Evolutionary conservation across 2,797 vertebrate genomes (phyloP).

Genomic region (Prionace glauca): DNA sequence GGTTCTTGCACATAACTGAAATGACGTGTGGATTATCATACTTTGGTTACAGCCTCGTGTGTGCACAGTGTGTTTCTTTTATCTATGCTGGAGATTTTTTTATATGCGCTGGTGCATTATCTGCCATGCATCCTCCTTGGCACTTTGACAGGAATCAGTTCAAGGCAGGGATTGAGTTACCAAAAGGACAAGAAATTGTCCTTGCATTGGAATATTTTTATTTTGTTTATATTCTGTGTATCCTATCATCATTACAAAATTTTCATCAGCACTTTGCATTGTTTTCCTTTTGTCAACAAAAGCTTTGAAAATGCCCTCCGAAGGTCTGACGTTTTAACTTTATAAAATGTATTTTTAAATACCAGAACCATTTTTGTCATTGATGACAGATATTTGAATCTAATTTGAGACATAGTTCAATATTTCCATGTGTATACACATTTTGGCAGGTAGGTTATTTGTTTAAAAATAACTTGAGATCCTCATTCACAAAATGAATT

Average conservation of each 20-base stretch:
- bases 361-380: background rate
- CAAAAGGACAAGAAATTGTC: conserved; percentile 72
- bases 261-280: background rate
- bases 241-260: background rate
- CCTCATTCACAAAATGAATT: background rate
- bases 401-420: background rate
- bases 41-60: background rate
- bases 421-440: background rate
- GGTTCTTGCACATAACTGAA: background rate
- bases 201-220: conserved; percentile 57
- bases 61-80: background rate
- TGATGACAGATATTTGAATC: background rate
- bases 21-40: background rate
- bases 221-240: background rate
- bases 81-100: conserved; percentile 7
- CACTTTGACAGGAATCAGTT: conserved; percentile 35
- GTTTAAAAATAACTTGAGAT: background rate
- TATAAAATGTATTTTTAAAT: background rate
- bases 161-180: conserved; percentile 69
- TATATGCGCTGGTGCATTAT: background rate
- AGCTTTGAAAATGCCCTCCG: background rate
- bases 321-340: background rate
- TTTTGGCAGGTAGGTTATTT: background rate
- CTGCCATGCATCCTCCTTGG: conserved; percentile 26
- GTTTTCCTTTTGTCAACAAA: background rate